These are phyloP conservation scores for Bettongia penicillata DNA, from an alignment of 2,113 vertebrate genomes.

Conservation along the genomic window DNA sequence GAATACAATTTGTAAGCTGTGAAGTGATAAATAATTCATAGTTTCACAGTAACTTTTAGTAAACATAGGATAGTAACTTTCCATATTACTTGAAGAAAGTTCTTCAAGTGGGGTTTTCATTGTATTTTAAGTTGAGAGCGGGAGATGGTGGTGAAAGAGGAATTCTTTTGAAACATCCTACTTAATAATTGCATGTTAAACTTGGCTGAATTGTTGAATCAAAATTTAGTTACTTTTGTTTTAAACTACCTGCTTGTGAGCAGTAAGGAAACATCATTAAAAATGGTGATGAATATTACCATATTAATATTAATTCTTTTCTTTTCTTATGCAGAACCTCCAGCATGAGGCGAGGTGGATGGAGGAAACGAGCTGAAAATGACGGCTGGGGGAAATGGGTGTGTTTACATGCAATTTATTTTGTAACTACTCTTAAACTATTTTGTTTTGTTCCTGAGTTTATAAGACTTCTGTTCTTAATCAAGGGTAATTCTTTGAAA, in stretches of 20 bases:
- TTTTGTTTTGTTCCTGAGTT: constrained; percentile 41
- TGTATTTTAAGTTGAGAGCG: background rate
- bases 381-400: constrained; percentile 95
- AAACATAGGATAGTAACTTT: constrained; percentile 20
- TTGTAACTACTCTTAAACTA: constrained; percentile 42
- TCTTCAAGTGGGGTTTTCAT: background rate
- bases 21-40: background rate
- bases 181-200: constrained; percentile 7
- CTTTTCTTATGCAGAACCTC: constrained; percentile 83
- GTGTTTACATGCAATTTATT: constrained; percentile 79
- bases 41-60: background rate
- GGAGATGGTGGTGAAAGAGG: background rate
- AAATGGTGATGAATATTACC: constrained; percentile 3
- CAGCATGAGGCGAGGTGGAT: constrained; percentile 98
- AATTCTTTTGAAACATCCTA: constrained; percentile 3
- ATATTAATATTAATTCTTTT: constrained; percentile 64
- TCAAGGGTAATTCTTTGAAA: background rate
- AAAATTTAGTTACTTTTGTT: constrained; percentile 56
- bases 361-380: constrained; percentile 93
- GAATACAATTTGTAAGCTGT: background rate
- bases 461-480: background rate
- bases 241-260: constrained; percentile 21
- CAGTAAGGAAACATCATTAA: constrained; percentile 64
- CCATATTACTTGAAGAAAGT: constrained; percentile 30
- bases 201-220: constrained; percentile 31